Evolutionary conservation across 1,140 invertebrate genomes (phyloP).

Genomic region (Phocides pigmalion): DNA sequence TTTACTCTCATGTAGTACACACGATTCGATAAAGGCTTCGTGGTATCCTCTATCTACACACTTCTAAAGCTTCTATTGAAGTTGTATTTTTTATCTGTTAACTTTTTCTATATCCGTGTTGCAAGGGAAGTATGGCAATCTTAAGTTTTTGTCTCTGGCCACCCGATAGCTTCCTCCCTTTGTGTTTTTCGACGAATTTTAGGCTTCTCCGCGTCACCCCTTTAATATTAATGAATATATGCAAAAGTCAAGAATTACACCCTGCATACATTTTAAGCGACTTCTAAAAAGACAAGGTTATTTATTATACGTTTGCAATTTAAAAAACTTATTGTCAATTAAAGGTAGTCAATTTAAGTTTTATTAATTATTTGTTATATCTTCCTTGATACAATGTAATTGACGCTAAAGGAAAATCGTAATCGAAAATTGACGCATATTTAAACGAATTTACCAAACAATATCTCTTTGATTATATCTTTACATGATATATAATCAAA

Average conservation of each 20-base stretch:
- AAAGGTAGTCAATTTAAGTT: too few relatives aligned
- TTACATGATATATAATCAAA: too few relatives aligned
- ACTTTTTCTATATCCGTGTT: conserved; percentile 62
- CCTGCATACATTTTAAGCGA: conserved; percentile 12
- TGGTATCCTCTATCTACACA: conserved; percentile 35
- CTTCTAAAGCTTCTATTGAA: conserved; percentile 55
- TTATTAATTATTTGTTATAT: too few relatives aligned
- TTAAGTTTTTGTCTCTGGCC: conserved; percentile 68
- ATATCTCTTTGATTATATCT: too few relatives aligned
- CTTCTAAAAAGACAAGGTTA: too few relatives aligned
- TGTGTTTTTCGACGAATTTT: conserved; percentile 72
- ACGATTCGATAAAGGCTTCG: conserved; percentile 15
- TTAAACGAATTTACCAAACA: too few relatives aligned
- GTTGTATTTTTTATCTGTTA: conserved; percentile 51
- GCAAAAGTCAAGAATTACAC: conserved; percentile 50
- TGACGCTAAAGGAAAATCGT: too few relatives aligned
- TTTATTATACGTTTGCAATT: too few relatives aligned
- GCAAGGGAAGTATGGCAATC: conserved; percentile 56
- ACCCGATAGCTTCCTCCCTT: conserved; percentile 77
- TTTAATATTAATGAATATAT: conserved; percentile 64
- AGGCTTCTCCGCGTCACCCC: conserved; percentile 63
- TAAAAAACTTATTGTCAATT: too few relatives aligned
- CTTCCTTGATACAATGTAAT: too few relatives aligned
- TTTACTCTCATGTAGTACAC: neutral
- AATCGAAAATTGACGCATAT: too few relatives aligned